Conservation (phyloP, 2,113 vertebrate genomes). For the Anolis sagrei region DNA sequence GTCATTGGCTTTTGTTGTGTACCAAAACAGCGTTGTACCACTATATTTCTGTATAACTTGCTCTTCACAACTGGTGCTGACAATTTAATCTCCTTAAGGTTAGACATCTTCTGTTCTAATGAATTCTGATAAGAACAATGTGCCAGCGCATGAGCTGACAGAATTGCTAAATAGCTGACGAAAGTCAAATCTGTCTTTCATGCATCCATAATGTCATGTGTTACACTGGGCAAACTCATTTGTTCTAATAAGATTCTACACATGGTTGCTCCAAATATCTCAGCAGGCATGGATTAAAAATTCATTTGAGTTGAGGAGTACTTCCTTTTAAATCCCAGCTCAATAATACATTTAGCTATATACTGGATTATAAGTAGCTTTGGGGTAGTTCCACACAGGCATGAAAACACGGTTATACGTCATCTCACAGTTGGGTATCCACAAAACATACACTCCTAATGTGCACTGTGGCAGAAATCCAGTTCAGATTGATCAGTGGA, state of each 20-base stretch:
- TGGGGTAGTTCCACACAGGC: too few relatives aligned
- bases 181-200: neutral
- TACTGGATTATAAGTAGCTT: neutral
- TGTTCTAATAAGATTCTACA: neutral
- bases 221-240: neutral
- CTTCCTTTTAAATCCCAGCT: neutral
- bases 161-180: constrained; percentile 1
- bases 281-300: neutral
- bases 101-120: neutral
- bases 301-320: neutral
- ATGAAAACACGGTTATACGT: too few relatives aligned
- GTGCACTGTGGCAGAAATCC: too few relatives aligned
- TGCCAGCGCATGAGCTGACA: neutral
- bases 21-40: neutral
- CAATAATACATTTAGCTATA: neutral
- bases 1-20: neutral
- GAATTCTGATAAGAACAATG: neutral
- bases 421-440: too few relatives aligned
- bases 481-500: too few relatives aligned
- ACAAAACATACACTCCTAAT: too few relatives aligned
- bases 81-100: neutral
- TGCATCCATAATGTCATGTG: neutral
- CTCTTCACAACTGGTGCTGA: neutral
- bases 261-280: neutral
- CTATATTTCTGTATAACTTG: neutral